A percentile compares a stretch with the other conserved stretches of the same genome.
Evolutionary conservation across 2,888 invertebrate species (phyloP).

Genomic region (Myopa tessellatipennis): DNA sequence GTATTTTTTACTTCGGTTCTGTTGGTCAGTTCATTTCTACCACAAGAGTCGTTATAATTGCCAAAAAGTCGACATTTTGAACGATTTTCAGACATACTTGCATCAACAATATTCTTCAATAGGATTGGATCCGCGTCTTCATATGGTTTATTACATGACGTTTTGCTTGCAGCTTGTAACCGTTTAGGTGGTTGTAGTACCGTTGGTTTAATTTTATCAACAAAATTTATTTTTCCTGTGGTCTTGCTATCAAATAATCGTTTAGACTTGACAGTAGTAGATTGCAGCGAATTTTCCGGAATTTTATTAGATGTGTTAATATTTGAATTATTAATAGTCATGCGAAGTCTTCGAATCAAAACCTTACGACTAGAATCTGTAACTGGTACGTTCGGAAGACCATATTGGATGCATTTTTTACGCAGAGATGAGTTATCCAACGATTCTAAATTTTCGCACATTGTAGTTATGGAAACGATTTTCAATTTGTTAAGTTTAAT

Average conservation of each 20-base stretch:
- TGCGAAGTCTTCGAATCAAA: conserved; percentile 57
- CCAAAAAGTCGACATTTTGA: too few species aligned
- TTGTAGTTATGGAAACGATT: conserved; percentile 24
- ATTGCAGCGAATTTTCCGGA: neutral
- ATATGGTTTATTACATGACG: too few species aligned
- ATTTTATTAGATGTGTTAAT: neutral
- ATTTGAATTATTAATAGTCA: conserved; percentile 53
- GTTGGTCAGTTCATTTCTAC: too few species aligned
- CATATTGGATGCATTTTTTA: conserved; percentile 58
- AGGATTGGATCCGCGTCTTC: too few species aligned
- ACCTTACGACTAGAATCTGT: conserved; percentile 63
- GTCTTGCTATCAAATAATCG: neutral
- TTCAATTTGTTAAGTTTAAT: neutral
- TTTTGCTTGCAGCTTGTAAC: too few species aligned
- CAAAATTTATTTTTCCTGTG: neutral
- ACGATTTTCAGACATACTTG: too few species aligned
- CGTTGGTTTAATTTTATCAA: neutral
- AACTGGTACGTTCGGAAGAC: conserved; percentile 64
- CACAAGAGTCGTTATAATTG: too few species aligned
- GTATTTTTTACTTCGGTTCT: neutral
- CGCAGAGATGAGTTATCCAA: conserved; percentile 61
- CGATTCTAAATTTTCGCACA: conserved; percentile 56
- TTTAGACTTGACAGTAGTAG: neutral
- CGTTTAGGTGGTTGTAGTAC: neutral
- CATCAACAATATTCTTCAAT: too few species aligned